Base-by-base conservation (phyloP, 2,888 invertebrate genomes). In the Adelphocoris suturalis region DNA sequence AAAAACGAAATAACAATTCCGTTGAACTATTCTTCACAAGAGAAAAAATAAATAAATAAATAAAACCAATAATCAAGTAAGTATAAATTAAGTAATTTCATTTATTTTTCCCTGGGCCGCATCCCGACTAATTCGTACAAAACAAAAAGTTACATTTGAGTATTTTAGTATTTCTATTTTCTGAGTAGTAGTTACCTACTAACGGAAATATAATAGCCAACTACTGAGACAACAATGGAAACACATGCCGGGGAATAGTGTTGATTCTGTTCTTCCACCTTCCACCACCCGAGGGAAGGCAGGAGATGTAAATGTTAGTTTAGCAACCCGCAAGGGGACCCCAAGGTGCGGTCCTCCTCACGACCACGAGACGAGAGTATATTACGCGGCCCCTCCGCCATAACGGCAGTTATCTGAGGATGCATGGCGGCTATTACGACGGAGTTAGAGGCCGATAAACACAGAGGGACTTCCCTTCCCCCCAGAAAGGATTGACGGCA, bases 371-470 rank as follows among this genome's bases (percentile, higher is more conserved):
- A 78, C 37, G 78, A 78, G 78, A 14, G 78, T 78, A 78, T 46
- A 78, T 78, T 78, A 78, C 78, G 46, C 76, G 37, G 78, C 23
- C 14, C 13, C 78, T 12, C 46, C 78, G 47, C 78, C 78, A 78
- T 78, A 78, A 78, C 47, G 47, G 78, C 78, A 78, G 78, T 78
- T 78, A 78, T 78, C 78, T 78, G 46, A 78, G 78, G 78, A 78
- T 78, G 78, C 78, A 78, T 78, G 78, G 78, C 47, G 46, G 78
- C 78, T 78, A 78, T 78, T 78, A 78, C 46, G 78, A 78, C 47
- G 46, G 78, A 78, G 78, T 78, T 78, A 78, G 76, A 78, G 78
- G 78, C 68, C 78, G 78, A 78, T 78, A 78, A 78, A 78, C 78
- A 78, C 68, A 68, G 68, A 68, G 68, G 46, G 19, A 27, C 16